Evolutionary conservation across 2,888 invertebrate genomes (phyloP).

Genomic region (Cheilosia soror): DNA sequence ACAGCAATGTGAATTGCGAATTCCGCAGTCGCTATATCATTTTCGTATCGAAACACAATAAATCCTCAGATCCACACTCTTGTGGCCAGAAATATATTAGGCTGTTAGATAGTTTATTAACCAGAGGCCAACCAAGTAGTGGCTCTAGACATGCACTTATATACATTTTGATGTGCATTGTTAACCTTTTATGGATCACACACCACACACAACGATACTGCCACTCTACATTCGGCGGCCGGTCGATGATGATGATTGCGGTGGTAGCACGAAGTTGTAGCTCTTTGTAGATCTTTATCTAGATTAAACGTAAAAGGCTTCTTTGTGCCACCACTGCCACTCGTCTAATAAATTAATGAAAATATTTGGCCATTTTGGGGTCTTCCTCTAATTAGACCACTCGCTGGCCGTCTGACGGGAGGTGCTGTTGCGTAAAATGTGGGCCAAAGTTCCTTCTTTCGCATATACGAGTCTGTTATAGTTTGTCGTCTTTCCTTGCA

Average conservation of each 20-base stretch:
- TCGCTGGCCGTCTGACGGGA: slow-evolving; percentile 25
- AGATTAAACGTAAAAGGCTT: slow-evolving; percentile 69
- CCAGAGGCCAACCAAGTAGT: slow-evolving; percentile 64
- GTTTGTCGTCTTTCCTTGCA: slow-evolving; percentile 36
- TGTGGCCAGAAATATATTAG: slow-evolving; percentile 62
- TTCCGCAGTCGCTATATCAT: slow-evolving; percentile 68
- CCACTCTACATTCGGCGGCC: slow-evolving; percentile 59
- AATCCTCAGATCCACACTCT: slow-evolving; percentile 68
- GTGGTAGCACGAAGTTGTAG: slow-evolving; percentile 55
- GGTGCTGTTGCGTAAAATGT: slow-evolving; percentile 73
- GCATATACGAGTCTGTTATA: slow-evolving; percentile 23
- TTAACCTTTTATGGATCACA: slow-evolving; percentile 74
- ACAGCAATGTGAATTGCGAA: slow-evolving; percentile 72
- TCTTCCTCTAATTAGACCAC: slow-evolving; percentile 69
- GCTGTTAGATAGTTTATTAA: slow-evolving; percentile 74
- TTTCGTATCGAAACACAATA: slow-evolving; percentile 70
- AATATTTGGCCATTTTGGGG: slow-evolving; percentile 71
- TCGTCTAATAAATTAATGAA: slow-evolving; percentile 70
- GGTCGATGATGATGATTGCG: slow-evolving; percentile 48
- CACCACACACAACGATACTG: slow-evolving; percentile 27
- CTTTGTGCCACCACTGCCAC: slow-evolving; percentile 32
- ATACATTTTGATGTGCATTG: slow-evolving; percentile 74
- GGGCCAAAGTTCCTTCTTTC: slow-evolving; percentile 66
- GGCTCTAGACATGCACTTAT: slow-evolving; percentile 47
- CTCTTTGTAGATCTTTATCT: slow-evolving; percentile 71